Evolutionary conservation across 2,113 vertebrate genomes (phyloP), one percentile per base, ranked within the genome.

Genomic region (Himantopus leucocephalus): DNA sequence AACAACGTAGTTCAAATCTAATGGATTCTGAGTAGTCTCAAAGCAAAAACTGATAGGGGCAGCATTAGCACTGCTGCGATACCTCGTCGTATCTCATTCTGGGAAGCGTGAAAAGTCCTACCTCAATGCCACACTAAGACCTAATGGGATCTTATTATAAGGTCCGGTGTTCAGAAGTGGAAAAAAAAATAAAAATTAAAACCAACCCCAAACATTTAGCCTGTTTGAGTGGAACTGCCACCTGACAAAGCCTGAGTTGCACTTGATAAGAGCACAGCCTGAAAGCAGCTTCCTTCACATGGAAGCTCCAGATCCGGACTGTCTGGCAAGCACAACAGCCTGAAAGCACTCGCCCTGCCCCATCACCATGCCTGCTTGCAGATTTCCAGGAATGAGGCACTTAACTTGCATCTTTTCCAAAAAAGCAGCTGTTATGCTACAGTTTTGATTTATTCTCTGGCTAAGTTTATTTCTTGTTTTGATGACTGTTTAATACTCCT

Each of bases 401-500:
- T 59, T 91, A 68, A 81, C 39, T 71, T 47, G 20, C 52, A 67
- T 32, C 20, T 84, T 83, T 63, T 55, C 64, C 26, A 59, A 89
- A 84, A 92, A 85, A 71, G 30, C 84, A 95, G 81, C 27, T 85
- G 60, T 43, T 92, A 55, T 37, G 62, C 52, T 53, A 55, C 22
- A 37, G 66, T 68, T 94, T 72, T 94, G 76, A 91, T 94, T 87
- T 87, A 89, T 88, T 87, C 64, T 77, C 64, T 67, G 50, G 71
- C 41, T 94, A 95, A 86, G 35, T 74, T 92, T 62, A 74, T 84
- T 89, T 89, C 85, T 92, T 79, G 63, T 84, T 95, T 87, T 94
- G 86, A 84, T 68, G 34, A 94, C 87, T 89, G 73, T 72, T 92
- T 97, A 93, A 96, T 53, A 73, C 73, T 94, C 32, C 83, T 90